These are phyloP conservation scores for Dorcus hopei DNA, from an alignment of 2,888 invertebrate genomes.

Conservation along the genomic window DNA sequence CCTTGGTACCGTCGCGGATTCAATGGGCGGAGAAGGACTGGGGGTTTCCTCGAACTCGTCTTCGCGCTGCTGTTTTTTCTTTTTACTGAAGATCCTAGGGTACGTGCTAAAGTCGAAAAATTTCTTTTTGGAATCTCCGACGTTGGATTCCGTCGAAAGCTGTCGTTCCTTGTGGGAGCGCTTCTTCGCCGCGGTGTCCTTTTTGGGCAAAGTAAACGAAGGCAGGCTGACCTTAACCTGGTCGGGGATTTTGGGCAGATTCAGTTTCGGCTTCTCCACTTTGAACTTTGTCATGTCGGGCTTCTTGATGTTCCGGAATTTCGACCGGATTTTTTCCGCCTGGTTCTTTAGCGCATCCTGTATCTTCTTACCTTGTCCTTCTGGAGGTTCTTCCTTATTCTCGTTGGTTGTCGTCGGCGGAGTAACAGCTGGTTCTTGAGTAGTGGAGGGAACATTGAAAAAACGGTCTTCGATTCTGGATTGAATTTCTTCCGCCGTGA, in stretches of 20 bases:
- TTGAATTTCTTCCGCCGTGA: slow-evolving; percentile 52
- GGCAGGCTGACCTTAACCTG: slow-evolving; percentile 63
- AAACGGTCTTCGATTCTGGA: slow-evolving; percentile 58
- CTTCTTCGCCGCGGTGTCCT: slow-evolving; percentile 42
- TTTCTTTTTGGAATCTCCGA: slow-evolving; percentile 56
- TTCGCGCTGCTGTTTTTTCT: slow-evolving; percentile 50
- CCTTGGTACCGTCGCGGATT: slow-evolving; percentile 64
- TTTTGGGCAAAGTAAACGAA: slow-evolving; percentile 48
- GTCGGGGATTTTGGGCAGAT: slow-evolving; percentile 61
- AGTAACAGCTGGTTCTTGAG: slow-evolving; percentile 56
- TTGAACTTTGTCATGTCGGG: slow-evolving; percentile 56
- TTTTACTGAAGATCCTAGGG: slow-evolving; percentile 63
- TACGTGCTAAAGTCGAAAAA: slow-evolving; percentile 75
- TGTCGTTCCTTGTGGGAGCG: slow-evolving; percentile 44
- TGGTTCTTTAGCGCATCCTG: slow-evolving; percentile 67
- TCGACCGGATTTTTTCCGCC: slow-evolving; percentile 67
- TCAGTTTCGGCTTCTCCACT: slow-evolving; percentile 58
- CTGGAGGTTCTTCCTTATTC: slow-evolving; percentile 38
- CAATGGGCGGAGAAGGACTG: slow-evolving; percentile 58
- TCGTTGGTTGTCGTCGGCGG: slow-evolving; percentile 16
- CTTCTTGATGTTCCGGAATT: slow-evolving; percentile 51
- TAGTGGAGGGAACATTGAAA: slow-evolving; percentile 52
- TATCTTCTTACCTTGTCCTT: slow-evolving; percentile 46
- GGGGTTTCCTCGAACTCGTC: slow-evolving; percentile 48
- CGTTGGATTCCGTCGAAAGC: slow-evolving; percentile 53